Percentiles rank a stretch among this genome's conserved stretches.
phyloP scores from a whole-genome alignment of 2,113 vertebrate species.

The Heptranchias perlo region DNA sequence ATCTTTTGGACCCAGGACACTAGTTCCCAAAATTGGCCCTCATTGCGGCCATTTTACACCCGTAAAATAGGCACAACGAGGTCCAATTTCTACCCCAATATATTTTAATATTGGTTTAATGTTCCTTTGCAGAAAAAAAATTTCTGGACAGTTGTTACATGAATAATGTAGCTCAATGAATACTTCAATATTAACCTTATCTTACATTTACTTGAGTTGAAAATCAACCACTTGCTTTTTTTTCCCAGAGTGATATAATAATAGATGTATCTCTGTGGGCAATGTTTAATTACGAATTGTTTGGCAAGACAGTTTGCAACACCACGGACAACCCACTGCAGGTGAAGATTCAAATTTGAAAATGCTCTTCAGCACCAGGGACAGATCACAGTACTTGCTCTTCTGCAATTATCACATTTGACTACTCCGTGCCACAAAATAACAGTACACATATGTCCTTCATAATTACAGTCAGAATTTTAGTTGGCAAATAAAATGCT shows the following conservation, averaged over 20 bases:
- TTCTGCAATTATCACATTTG: slow-evolving; percentile 35
- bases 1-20: neutral
- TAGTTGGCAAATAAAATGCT: neutral
- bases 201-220: neutral
- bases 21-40: neutral
- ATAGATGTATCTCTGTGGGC: slow-evolving; percentile 4
- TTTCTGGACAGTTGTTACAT: neutral
- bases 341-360: slow-evolving; percentile 24
- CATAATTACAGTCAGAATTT: slow-evolving; percentile 1
- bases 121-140: neutral
- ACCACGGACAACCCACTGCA: neutral
- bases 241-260: neutral
- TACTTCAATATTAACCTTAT: neutral
- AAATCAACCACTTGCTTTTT: neutral
- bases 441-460: neutral
- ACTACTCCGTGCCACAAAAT: neutral
- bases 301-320: neutral
- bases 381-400: neutral
- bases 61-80: neutral
- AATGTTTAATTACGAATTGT: neutral
- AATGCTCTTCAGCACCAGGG: slow-evolving; percentile 28
- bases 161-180: neutral
- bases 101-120: neutral
- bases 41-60: no score
- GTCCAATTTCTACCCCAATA: neutral